Percentiles rank a stretch among this genome's conserved stretches.
These are phyloP conservation scores for Pharmacophagus antenor DNA, from an alignment of 2,888 invertebrate genomes.

Conservation along the genomic window DNA sequence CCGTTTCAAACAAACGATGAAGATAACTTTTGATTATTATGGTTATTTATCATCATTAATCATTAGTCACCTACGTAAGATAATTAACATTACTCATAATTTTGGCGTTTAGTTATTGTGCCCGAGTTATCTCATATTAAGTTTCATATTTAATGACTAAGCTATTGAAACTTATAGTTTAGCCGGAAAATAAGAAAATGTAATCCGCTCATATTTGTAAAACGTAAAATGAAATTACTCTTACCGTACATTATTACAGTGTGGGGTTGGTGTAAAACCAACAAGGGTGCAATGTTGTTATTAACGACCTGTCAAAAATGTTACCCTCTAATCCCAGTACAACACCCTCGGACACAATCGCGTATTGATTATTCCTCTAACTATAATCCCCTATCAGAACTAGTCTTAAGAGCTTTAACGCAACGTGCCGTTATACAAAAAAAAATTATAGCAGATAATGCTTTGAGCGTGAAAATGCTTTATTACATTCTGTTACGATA, in stretches of 20 bases:
- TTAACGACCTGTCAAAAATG: conserved; percentile 71
- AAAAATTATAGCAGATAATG: conserved; percentile 6
- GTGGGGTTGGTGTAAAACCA: conserved; percentile 67
- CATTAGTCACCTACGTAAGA: no score
- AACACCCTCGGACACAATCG: conserved; percentile 51
- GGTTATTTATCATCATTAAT: no score
- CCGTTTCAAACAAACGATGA: no score
- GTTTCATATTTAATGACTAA: no score
- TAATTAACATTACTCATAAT: no score
- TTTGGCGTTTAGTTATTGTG: no score
- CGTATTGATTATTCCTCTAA: conserved; percentile 40
- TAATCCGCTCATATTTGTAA: neutral
- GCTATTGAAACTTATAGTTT: no score
- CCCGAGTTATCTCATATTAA: no score
- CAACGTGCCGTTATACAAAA: neutral
- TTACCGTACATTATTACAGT: conserved; percentile 50
- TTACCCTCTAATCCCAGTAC: conserved; percentile 62
- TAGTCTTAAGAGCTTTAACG: conserved; percentile 9
- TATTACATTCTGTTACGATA: no score
- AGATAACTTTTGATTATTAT: no score
- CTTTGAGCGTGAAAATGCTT: conserved; percentile 1
- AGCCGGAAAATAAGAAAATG: no score
- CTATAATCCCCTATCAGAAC: conserved; percentile 25
- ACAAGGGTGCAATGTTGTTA: conserved; percentile 72
- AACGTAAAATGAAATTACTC: conserved; percentile 20